Evolutionary conservation across 2,888 invertebrate species (phyloP).

Genomic region (Tenthredo mesomela): DNA sequence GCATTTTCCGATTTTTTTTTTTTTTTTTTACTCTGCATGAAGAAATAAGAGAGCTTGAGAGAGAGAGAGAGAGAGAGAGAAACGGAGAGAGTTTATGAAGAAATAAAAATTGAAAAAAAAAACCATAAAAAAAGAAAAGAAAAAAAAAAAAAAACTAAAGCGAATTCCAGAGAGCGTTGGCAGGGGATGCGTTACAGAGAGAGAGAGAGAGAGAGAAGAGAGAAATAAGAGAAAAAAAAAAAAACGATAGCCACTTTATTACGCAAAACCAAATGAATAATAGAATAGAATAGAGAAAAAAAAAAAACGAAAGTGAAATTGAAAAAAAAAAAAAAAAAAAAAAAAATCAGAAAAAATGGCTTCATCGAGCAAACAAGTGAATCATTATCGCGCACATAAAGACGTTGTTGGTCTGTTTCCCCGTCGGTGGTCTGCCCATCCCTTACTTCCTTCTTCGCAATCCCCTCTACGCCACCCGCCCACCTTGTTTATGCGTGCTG

Average conservation of each 20-base stretch:
- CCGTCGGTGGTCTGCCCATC: constrained; percentile 44
- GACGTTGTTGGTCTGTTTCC: constrained; percentile 52
- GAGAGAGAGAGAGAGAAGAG: neutral
- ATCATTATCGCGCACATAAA: constrained; percentile 63
- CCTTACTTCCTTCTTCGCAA: constrained; percentile 60
- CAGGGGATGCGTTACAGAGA: neutral
- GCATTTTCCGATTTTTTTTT: neutral
- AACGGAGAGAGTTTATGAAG: neutral
- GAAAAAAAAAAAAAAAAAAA: constrained; percentile 50
- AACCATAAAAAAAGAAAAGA: neutral
- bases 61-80: neutral
- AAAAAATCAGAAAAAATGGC: constrained; percentile 64
- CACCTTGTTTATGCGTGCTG: constrained; percentile 59
- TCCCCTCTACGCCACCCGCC: constrained; percentile 52
- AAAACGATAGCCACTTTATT: too few relatives aligned
- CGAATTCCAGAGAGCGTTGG: neutral
- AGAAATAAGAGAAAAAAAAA: constrained; percentile 48
- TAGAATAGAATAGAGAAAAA: neutral
- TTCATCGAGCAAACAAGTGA: constrained; percentile 66
- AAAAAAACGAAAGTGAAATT: neutral
- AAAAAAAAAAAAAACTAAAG: constrained; percentile 37
- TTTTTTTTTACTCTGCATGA: neutral
- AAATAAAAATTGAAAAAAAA: neutral
- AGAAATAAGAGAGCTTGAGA: neutral
- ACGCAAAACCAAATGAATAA: too few relatives aligned